Evolutionary conservation across 2,113 vertebrate genomes (phyloP), one percentile per base, ranked within the genome.

Genomic region (Trichomycterus rosablanca): DNA sequence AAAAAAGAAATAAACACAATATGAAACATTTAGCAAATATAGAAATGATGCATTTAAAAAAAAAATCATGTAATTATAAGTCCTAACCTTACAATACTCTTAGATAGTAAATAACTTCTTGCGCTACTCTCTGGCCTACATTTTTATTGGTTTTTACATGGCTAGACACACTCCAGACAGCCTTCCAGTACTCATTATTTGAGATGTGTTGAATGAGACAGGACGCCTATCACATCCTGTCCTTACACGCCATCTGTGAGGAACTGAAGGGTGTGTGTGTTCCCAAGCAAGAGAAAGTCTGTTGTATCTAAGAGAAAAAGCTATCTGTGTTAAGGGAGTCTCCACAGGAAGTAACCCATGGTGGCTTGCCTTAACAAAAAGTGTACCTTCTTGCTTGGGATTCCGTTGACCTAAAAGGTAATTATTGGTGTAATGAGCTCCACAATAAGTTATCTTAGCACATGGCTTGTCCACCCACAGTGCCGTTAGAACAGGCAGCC

Each of bases 181-280:
- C 65, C 35, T 54, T 63, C 70, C 74, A 67, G 18, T 56, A 49
- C 76, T 78, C 63, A 64, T 68, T 76, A 80, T 73, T 74, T 3
- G 52, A 70, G 67, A 77, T 60, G 79, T 79, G 79, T 75, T n/a
- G 70, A 52, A 73, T 55, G 65, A 76, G 68, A 71, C 74, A 40
- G 75, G 66, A 79, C 58, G 58, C 59, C 49, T 35, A 59, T 43
- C 57, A 52, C 74, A 23, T 77, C 72, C 72, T 76, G 74, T 66
- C 51, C 1, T 56, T 24, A 14, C 4, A 59, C 53, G 63, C 82
- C 80, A 77, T 82, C 78, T 80, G 81, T 42, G 59, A 15, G 59
- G 10, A 51, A 66, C 11, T 48, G 45, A 66, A 24, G 28, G 18
- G 20, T 30, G 3, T 40, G 14, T 40, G 42, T 32, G 18, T 23